These are phyloP conservation scores for Leptestheria dahalacensis DNA, from an alignment of 1,140 invertebrate species.

Conservation along the genomic window DNA sequence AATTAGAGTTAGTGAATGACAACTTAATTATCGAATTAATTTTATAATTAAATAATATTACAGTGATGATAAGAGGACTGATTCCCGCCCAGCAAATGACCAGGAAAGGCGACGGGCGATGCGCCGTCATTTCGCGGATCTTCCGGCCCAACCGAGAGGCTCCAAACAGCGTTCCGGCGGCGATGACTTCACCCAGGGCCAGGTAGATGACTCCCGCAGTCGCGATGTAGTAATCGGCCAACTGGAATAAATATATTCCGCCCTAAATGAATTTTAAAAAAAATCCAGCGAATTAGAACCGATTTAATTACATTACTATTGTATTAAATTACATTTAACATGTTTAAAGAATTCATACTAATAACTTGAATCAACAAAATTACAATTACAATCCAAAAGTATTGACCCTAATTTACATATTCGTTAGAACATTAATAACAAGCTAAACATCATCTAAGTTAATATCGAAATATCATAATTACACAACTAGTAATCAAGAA, in stretches of 20 bases:
- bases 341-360: too few relatives aligned
- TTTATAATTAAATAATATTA: not conserved
- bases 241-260: slow-evolving; percentile 11
- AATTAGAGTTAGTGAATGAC: not conserved
- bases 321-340: too few relatives aligned
- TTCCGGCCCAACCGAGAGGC: slow-evolving; percentile 9
- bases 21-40: not conserved
- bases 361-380: too few relatives aligned
- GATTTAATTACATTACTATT: too few relatives aligned
- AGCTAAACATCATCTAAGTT: too few relatives aligned
- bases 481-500: too few relatives aligned
- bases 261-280: not conserved
- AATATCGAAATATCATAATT: too few relatives aligned
- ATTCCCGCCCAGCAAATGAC: slow-evolving; percentile 9
- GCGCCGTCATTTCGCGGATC: slow-evolving; percentile 15
- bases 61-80: slow-evolving; percentile 3
- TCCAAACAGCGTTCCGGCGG: slow-evolving; percentile 7
- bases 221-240: slow-evolving; percentile 9
- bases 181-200: not conserved
- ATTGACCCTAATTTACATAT: too few relatives aligned
- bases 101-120: slow-evolving; percentile 1
- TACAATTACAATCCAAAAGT: too few relatives aligned
- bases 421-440: too few relatives aligned
- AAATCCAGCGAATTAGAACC: too few relatives aligned
- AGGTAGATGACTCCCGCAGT: slow-evolving; percentile 8